Evolutionary conservation across 2,113 vertebrate species (phyloP).

Genomic region (Ciconia boyciana): DNA sequence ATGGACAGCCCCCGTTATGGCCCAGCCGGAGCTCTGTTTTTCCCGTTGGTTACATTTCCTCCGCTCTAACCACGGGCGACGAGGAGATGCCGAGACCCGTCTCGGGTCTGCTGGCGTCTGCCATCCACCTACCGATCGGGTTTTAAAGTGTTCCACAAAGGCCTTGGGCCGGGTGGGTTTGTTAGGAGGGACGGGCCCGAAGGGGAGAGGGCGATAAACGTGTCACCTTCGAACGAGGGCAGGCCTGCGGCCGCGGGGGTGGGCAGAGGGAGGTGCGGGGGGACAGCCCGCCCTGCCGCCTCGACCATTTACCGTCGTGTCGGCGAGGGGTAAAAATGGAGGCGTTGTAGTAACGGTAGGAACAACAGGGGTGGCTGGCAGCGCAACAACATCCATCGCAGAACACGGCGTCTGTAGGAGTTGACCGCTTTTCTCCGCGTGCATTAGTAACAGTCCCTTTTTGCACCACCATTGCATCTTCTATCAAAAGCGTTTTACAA

Average conservation of each 20-base stretch:
- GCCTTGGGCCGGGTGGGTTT: background rate
- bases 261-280: fast-evolving
- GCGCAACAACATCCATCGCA: fast-evolving
- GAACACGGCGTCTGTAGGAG: fast-evolving
- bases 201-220: background rate
- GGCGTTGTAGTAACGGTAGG: fast-evolving
- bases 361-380: background rate
- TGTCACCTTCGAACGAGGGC: fast-evolving
- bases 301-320: fast-evolving
- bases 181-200: background rate
- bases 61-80: background rate
- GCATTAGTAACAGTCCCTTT: background rate
- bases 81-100: too few relatives aligned
- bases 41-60: background rate
- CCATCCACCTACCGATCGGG: background rate
- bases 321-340: background rate
- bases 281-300: fast-evolving
- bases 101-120: background rate
- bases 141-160: background rate
- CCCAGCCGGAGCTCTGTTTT: background rate
- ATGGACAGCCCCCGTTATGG: too few relatives aligned
- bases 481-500: background rate
- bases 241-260: background rate
- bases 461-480: fast-evolving
- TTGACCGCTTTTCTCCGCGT: background rate